phyloP scores from a whole-genome alignment of 2,113 vertebrate species.

The Ctenodactylus gundi region DNA sequence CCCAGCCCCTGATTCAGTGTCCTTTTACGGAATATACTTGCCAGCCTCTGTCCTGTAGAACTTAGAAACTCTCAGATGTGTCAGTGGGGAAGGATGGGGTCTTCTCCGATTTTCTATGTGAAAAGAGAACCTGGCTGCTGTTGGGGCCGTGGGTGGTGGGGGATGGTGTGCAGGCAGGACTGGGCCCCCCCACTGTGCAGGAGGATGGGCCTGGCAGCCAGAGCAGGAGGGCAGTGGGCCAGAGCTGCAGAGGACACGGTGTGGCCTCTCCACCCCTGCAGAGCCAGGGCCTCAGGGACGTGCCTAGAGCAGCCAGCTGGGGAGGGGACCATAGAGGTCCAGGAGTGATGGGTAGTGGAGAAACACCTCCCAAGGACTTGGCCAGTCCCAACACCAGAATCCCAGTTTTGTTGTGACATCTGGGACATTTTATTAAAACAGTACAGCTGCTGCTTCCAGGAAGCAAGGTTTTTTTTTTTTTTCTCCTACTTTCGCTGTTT shows the following conservation, averaged over 20 bases:
- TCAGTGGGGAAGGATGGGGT: background rate
- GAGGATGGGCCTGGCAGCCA: background rate
- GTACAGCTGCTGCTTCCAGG: background rate
- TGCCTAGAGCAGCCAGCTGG: background rate
- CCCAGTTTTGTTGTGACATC: background rate
- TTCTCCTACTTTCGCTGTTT: background rate
- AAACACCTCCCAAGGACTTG: background rate
- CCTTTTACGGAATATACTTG: background rate
- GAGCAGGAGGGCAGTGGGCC: no score
- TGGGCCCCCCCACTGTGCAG: background rate
- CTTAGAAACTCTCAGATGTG: background rate
- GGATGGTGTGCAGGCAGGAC: rapidly evolving
- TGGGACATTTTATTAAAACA: background rate
- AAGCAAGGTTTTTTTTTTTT: background rate
- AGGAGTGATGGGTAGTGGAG: background rate
- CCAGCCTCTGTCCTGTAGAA: background rate
- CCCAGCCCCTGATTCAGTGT: rapidly evolving
- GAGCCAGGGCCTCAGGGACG: background rate
- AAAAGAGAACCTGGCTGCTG: background rate
- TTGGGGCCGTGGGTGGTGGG: background rate
- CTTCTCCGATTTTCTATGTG: background rate
- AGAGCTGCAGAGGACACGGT: rapidly evolving
- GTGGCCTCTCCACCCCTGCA: rapidly evolving
- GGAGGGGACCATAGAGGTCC: background rate
- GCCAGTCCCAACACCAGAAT: background rate